Base-by-base conservation (phyloP, 53 echinoderm and acorn worm genomes). In the Echinarachnius parma region DNA sequence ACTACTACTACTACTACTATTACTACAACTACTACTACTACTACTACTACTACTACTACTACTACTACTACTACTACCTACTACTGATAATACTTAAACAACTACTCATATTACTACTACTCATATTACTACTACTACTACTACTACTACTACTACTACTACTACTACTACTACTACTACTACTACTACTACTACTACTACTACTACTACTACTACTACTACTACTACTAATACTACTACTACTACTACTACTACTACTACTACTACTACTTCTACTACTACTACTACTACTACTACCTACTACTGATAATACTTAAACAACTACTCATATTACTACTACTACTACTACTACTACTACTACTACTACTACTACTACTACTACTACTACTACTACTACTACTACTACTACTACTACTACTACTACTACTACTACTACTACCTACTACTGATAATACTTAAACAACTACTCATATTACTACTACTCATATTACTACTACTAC, bases 11-110 rank as follows among this genome's bases (percentile, higher is more conserved):
- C 32, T 62, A 36, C 42, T 62, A 62, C 35, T 62, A 62, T 25
- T 62, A 62, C 42, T 62, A 36, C 42, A 19, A 62, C 42, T 62
- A 62, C 42, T 62, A 62, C 42, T 62, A 62, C 25, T 62, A 37
- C 33, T 62, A 20, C 53, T 31, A 71, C 28, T 33, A 53, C 53
- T 71, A 53, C 34, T 1, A 71, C 34, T 3, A 62, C 39, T 63
- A 63, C 42, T 63, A 34, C 42, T 63, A 63, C 42, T 34, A 34
- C 21, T 63, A 63, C 21, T 34, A 63, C 39, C 13, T 50, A 50
- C 14, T 50, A 50, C 52, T 50, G 19, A 10, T 19, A 50, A 10
- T 19, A 50, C n/a, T n/a, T n/a, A n/a, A n/a, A n/a, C n/a, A n/a
- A n/a, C 52, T 50, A 50, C 52, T 50, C 9, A 10, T 50, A 50